Evolutionary conservation across 2,888 invertebrate species (phyloP), one percentile per base, ranked within the genome.

Genomic region (Mythimna ferrago): DNA sequence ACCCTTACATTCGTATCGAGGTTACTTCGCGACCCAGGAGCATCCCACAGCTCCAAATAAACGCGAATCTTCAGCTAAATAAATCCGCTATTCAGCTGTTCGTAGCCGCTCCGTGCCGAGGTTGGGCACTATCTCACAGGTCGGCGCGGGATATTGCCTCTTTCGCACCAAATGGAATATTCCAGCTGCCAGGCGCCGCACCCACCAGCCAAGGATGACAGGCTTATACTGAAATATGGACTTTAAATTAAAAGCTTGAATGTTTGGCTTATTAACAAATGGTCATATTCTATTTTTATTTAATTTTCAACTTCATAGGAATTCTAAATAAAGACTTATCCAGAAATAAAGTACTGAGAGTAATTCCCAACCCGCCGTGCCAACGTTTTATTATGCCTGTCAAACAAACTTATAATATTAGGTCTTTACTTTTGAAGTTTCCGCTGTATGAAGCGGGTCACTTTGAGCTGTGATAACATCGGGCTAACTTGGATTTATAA

Each of bases 141-240:
- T 41, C 54, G 62, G 35, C 64, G 66, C 54, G 66, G 70, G 65
- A 71, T 71, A 68, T 67, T 81, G 65, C 81, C 56, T 64, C 41
- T 38, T 66, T 38, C 56, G 70, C 60, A 44, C 41, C 71, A 62
- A 76, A 68, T 71, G 53, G 56, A 81, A 76, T 71, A 71, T 66
- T 63, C 54, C 35, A 26, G 69, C 19, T 6, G 57, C 38, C 66
- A 48, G 48, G 48, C 57, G 32, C 69, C 51, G 35, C 19, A 10
- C 53, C 60, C 21, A 16, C 53, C 38, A 32, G 44, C 5, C 57
- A 71, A 7, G 58, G 60, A 74, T 75, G 79, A 48, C 66, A 75
- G n/a, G 11, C 32, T 48, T 51, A 32, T 26, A 16, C 41, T 6
- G 9, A 16, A 44, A 41, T 21, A 16, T 41, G 41, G 0, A 38